Percentiles rank a stretch among this genome's conserved stretches.
phyloP scores from a whole-genome alignment of 1,140 invertebrate genomes.

The Drosophila pseudoobscura region DNA sequence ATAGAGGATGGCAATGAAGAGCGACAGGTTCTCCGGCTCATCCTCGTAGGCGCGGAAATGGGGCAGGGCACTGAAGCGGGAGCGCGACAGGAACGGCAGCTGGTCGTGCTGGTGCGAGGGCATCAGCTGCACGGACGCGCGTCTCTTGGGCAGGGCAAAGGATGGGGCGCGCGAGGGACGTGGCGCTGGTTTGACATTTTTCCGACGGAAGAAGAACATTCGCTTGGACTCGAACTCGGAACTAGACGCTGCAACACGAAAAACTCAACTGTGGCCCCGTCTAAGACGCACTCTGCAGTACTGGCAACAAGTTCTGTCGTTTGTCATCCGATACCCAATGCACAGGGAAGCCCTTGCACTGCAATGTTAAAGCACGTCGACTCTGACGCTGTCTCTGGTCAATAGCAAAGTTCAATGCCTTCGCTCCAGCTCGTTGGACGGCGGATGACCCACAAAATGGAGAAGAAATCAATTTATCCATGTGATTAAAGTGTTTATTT shows the following conservation, averaged over 20 bases:
- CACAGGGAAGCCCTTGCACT: slow-evolving; percentile 54
- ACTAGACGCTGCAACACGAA: slow-evolving; percentile 36
- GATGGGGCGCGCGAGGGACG: slow-evolving; percentile 66
- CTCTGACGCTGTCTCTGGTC: background rate
- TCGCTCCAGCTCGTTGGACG: slow-evolving; percentile 15
- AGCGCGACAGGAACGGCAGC: slow-evolving; percentile 70
- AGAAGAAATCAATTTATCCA: slow-evolving; percentile 1
- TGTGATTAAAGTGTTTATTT: slow-evolving; percentile 27
- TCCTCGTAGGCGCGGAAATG: slow-evolving; percentile 68
- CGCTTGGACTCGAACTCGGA: slow-evolving; percentile 17
- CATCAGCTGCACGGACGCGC: slow-evolving; percentile 50
- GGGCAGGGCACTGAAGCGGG: slow-evolving; percentile 76
- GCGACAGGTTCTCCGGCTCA: slow-evolving; percentile 78
- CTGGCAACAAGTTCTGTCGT: slow-evolving; percentile 55
- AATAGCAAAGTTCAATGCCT: slow-evolving; percentile 68
- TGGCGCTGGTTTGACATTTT: slow-evolving; percentile 53
- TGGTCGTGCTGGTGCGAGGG: slow-evolving; percentile 76
- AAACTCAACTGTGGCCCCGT: slow-evolving; percentile 44
- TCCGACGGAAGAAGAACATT: slow-evolving; percentile 73
- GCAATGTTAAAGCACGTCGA: slow-evolving; percentile 67
- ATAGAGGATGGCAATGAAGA: slow-evolving; percentile 89
- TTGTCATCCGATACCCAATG: slow-evolving; percentile 54
- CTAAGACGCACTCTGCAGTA: slow-evolving; percentile 19
- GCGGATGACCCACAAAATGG: slow-evolving; percentile 41
- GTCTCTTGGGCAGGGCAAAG: slow-evolving; percentile 65